Percentiles rank a stretch among this genome's conserved stretches.
Conservation (phyloP, 2,888 invertebrate genomes). For the Gymnocheta viridis region DNA sequence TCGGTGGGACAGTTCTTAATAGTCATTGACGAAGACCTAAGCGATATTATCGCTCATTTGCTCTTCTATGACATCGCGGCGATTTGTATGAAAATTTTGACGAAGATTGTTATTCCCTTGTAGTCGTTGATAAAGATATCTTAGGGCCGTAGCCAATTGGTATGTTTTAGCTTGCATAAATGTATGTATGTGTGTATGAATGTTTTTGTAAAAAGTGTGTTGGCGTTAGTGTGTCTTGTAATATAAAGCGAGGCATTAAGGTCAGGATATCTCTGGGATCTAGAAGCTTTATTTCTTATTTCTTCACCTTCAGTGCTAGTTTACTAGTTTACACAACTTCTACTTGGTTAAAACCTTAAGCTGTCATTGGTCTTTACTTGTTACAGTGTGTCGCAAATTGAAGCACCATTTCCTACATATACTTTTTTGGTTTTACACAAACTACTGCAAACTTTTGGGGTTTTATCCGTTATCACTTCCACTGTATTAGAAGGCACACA, state of each 20-base stretch:
- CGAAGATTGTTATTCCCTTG: too few species aligned
- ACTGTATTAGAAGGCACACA: constrained; percentile 45
- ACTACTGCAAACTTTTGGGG: background rate
- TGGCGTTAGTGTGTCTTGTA: background rate
- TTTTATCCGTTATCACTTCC: background rate
- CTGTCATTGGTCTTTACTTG: constrained; percentile 4
- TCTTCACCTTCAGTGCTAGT: constrained; percentile 73
- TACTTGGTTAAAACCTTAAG: constrained; percentile 43
- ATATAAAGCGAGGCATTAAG: constrained; percentile 75
- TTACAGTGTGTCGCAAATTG: constrained; percentile 20
- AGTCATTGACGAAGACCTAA: too few species aligned
- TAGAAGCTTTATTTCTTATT: constrained; percentile 69
- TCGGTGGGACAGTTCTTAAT: too few species aligned
- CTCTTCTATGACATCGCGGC: too few species aligned
- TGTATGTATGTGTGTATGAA: background rate
- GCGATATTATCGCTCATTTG: too few species aligned
- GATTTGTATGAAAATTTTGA: too few species aligned
- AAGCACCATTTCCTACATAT: background rate
- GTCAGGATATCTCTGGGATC: constrained; percentile 78
- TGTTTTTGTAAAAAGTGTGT: background rate
- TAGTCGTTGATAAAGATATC: too few species aligned
- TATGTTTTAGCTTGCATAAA: background rate
- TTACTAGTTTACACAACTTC: constrained; percentile 38
- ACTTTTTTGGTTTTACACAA: background rate
- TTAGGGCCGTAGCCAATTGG: too few species aligned